Evolutionary conservation across 2,888 invertebrate genomes (phyloP), one percentile per base, ranked within the genome.

Genomic region (Agonum fuliginosum): DNA sequence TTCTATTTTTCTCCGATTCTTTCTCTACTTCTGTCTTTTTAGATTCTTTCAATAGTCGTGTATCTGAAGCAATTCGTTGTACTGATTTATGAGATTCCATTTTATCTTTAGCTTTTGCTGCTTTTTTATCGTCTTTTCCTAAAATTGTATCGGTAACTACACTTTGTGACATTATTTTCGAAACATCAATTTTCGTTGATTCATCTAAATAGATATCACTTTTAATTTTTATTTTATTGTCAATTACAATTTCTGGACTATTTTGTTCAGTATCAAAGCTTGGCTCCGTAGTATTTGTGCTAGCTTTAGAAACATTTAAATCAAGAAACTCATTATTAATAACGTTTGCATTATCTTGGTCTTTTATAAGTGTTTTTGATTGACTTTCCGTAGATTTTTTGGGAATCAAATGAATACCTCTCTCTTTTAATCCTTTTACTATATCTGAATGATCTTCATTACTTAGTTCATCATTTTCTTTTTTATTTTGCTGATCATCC

Each of bases 371-470:
- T 6, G 46, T 19, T 30, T 72, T 30, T 5, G 20, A n/a, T 41
- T 72, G 24, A 34, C 51, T n/a, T 62, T 78, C 37, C 8, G 19
- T n/a, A 14, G 20, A 27, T 78, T 78, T 79, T 24, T 85, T 86
- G 0, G 82, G 85, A 65, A 86, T 80, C 41, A 86, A 81, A 81
- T 84, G 84, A 58, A 86, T 86, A 2, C 86, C 86, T 54, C 86
- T 79, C 78, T 86, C 83, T 75, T 84, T 84, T 46, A 86, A 80
- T 51, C 81, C 84, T 76, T 83, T 81, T 1, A 86, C 83, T 24
- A 86, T 82, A 58, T 84, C 82, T 37, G 79, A 70, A 79, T 84
- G 51, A 48, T 54, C 83, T 0, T 80, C 70, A 34, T 14, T 30
- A 12, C 14, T 30, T 5, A 10, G 8, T 4, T 34, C 20, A 10